A percentile compares a stretch with the other conserved stretches of the same genome.
These are phyloP conservation scores for Prenolepis imparis DNA, from an alignment of 2,888 invertebrate species.

Conservation along the genomic window DNA sequence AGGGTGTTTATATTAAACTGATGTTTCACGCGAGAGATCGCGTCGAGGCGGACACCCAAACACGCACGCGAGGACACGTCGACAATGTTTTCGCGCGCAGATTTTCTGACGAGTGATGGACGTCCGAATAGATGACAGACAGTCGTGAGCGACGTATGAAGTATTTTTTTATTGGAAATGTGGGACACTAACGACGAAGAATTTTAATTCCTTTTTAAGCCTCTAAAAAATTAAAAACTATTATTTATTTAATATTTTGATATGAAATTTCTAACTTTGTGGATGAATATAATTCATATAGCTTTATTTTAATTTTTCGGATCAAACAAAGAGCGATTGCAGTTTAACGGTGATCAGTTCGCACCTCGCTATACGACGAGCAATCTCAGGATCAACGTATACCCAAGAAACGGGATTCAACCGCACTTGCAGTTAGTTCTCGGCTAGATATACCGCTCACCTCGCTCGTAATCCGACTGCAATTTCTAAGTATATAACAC, in stretches of 20 bases:
- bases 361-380: constrained; percentile 36
- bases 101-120: constrained; percentile 45
- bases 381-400: constrained; percentile 45
- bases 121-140: constrained; percentile 32
- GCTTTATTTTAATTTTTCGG: constrained; percentile 37
- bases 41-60: constrained; percentile 26
- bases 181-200: constrained; percentile 3
- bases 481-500: constrained; percentile 51
- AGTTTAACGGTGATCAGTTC: constrained; percentile 46
- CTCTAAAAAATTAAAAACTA: background rate
- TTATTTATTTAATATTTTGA: background rate
- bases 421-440: constrained; percentile 38
- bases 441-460: constrained; percentile 24
- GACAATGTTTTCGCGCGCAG: constrained; percentile 43
- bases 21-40: constrained; percentile 53
- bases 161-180: constrained; percentile 37
- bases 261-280: background rate
- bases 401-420: constrained; percentile 33
- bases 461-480: constrained; percentile 49
- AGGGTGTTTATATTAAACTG: constrained; percentile 71
- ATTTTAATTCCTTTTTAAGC: background rate
- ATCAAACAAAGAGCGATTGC: constrained; percentile 47
- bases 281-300: background rate
- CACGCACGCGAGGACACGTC: constrained; percentile 43
- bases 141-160: constrained; percentile 20